Conservation (phyloP, 2,888 invertebrate species). For the Volucella inanis region DNA sequence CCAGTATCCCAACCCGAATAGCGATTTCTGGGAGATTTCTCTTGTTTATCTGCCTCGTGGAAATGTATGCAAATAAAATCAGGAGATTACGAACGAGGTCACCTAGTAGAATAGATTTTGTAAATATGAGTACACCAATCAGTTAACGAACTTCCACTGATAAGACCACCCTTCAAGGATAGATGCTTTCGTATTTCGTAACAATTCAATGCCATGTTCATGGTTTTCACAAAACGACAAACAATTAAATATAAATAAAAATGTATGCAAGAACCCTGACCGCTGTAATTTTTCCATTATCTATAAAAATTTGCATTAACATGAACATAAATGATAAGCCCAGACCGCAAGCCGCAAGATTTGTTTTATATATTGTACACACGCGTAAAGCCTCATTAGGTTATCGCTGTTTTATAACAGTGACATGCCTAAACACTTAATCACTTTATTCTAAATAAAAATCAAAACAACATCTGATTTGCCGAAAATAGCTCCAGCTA, state of each 20-base stretch:
- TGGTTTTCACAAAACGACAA: background rate
- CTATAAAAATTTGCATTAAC: background rate
- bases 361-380: no score
- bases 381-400: background rate
- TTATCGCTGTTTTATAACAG: conserved; percentile 4
- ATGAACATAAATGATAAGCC: conserved; percentile 21
- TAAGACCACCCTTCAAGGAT: conserved; percentile 25
- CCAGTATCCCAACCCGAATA: no score
- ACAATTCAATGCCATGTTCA: conserved; percentile 39
- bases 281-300: background rate
- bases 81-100: conserved; percentile 6
- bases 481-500: background rate
- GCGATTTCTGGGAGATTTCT: background rate
- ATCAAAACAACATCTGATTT: background rate
- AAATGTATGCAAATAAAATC: conserved; percentile 1
- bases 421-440: conserved; percentile 24
- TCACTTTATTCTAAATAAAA: background rate
- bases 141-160: conserved; percentile 26
- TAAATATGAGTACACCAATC: background rate
- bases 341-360: no score
- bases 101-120: background rate
- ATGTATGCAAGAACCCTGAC: no score
- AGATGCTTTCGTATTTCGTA: conserved; percentile 4
- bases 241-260: background rate
- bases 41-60: background rate